Base-by-base conservation (phyloP, 2,888 invertebrate genomes). In the Dolichomitus sp. region DNA sequence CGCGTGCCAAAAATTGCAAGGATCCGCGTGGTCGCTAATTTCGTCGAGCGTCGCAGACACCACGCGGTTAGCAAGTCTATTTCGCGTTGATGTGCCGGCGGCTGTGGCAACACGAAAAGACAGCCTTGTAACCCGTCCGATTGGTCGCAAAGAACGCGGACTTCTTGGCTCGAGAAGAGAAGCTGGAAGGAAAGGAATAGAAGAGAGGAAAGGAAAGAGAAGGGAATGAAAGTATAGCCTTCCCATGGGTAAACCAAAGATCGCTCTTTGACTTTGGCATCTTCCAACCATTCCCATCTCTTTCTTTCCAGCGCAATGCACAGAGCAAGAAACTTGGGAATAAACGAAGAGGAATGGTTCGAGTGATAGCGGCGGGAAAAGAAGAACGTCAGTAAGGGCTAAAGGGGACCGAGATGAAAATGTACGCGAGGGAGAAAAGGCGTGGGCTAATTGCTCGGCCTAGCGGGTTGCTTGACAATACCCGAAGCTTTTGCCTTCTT, bases 1-100 rank as follows among this genome's bases (percentile, higher is more conserved):
- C 81, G 86, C 87, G 88, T 88, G 90, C 89, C 90, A 88, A 88
- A 86, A 89, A 88, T 89, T 87, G 87, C 87, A 70, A 72, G 76
- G 88, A 87, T 87, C 92, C 93, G 92, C 93, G 91, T 93, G 93
- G 93, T 89, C 90, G 91, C 92, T 93, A 93, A 93, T 91, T 92
- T 84, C 84, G 90, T 90, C 89, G 86, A 90, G 90, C 89, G 89
- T 90, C 90, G 91, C 84, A 93, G 93, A 93, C 93, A 93, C 92
- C 93, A 93, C 93, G 92, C 91, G 92, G 92, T 92, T 87, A 87
- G 87, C 83, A 84, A 80, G 66, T 92, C 92, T 92, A 92, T 91
- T 92, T 91, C 88, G 87, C 87, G 84, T 76, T 84, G 50, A 74
- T 59, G 77, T 65, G 77, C 52, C 81, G 74, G 77, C 81, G 83